A percentile compares a stretch with the other conserved stretches of the same genome.
phyloP scores from a whole-genome alignment of 1,140 invertebrate species.

The Drosophila equinoxialis region DNA sequence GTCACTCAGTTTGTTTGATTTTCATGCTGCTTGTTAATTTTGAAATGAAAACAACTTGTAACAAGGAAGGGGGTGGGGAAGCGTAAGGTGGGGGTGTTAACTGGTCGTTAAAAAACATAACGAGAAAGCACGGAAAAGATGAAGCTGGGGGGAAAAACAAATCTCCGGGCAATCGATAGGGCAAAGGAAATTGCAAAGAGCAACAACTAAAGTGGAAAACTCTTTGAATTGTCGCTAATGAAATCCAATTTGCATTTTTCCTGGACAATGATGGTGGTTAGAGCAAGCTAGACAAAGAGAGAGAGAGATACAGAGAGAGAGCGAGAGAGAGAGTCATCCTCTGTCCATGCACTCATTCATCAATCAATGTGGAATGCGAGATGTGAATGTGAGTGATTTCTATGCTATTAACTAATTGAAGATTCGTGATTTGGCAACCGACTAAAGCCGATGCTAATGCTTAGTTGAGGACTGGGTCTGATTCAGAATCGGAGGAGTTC shows the following conservation, averaged over 20 bases:
- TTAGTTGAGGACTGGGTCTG: slow-evolving; percentile 24
- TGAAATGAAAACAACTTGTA: slow-evolving; percentile 43
- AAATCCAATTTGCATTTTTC: slow-evolving; percentile 65
- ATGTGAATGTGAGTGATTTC: slow-evolving; percentile 53
- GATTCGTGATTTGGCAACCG: slow-evolving; percentile 62
- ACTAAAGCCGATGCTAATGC: slow-evolving; percentile 9
- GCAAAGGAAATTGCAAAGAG: slow-evolving; percentile 45
- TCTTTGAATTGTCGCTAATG: slow-evolving; percentile 73
- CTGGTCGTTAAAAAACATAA: slow-evolving; percentile 17
- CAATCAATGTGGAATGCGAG: slow-evolving; percentile 30
- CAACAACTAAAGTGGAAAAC: slow-evolving; percentile 54
- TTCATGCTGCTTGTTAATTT: slow-evolving; percentile 67
- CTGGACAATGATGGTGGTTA: slow-evolving; percentile 39
- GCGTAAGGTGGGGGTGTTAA: slow-evolving; percentile 13
- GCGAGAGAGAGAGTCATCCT: too few relatives aligned
- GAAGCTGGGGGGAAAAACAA: slow-evolving; percentile 9
- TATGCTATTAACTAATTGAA: slow-evolving; percentile 71
- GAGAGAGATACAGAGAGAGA: neutral
- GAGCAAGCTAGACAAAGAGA: neutral
- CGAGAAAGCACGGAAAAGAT: neutral
- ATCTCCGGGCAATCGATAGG: slow-evolving; percentile 15
- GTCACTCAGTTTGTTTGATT: slow-evolving; percentile 71
- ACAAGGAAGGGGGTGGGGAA: neutral
- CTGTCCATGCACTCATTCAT: slow-evolving; percentile 53
- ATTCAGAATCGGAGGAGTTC: slow-evolving; percentile 1